Evolutionary conservation across 1,140 invertebrate genomes (phyloP), one percentile per base, ranked within the genome.

Genomic region (Pissodes strobi): DNA sequence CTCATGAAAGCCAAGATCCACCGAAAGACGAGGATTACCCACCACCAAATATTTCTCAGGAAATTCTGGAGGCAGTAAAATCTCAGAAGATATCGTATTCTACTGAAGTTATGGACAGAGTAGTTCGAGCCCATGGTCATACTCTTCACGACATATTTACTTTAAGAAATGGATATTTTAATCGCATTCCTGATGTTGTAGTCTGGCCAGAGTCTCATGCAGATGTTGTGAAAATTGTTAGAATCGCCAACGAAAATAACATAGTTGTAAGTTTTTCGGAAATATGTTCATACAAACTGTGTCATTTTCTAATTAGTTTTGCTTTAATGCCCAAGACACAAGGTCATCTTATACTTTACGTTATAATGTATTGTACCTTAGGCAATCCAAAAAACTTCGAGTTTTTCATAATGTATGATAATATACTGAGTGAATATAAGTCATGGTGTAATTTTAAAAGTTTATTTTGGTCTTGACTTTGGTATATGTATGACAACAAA

Each of bases 101-200:
- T 0, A 79, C 85, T 41, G 87, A 92, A 19, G 62, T 64, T 10
- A 53, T 92, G 46, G 95, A 98, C 74, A 83, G 97, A 52, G 76
- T 99, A 15, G 87, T 96, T 57, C 83, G 95, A 46, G 88, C 93
- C n/a, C 96, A 99, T 79, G 97, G 96, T 4, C 94, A 99, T 76
- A 97, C 96, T 0, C 78, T 99, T 8, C 86, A 93, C 68, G 97
- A 99, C 75, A 92, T 99, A 59, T 90, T 89, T 69, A 80, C 84
- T 5, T 75, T 98, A 27, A 83, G 73, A 52, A 77, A 82, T 37
- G 87, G 89, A 46, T 84, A 77, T 41, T 91, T 94, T 73, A 81
- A 86, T 9, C 84, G 95, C 66, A 93, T 99, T 76, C 95, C 95
- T 0, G 97, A 99, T 75, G 72, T 98, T 5, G 91, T 99, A 0